Evolutionary conservation across 2,888 invertebrate genomes (phyloP), one percentile per base, ranked within the genome.

Genomic region (Drosophila greeni): DNA sequence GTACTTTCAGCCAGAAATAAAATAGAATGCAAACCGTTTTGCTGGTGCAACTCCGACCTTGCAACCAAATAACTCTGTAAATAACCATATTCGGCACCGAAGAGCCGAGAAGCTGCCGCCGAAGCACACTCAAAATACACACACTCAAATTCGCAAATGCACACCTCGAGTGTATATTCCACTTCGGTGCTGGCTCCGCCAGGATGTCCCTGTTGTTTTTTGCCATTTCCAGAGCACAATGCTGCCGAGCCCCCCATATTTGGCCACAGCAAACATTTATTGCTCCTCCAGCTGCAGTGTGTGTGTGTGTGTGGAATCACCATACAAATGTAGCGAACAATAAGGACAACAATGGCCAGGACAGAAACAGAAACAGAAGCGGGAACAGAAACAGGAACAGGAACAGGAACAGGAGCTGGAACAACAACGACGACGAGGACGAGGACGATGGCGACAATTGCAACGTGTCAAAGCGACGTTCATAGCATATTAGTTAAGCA

Each of bases 401-500:
- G 8, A 36, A 39, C 20, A 39, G 12, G 39, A 51, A 29, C 31
- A 26, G 31, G 39, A 39, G 26, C 39, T 12, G 24, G n/a, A 31
- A 33, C 59, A 23, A n/a, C n/a, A 18, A 53, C 43, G 34, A 12
- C 51, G 54, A 52, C 24, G 26, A 26, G 9, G 60, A 40, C 40
- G 18, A 51, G 23, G 33, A 29, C 42, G 33, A 55, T 9, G 43
- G 53, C 68, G 54, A 59, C 71, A 76, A 70, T 62, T 78, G 74
- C 74, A 77, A 76, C 65, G 76, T 78, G 74, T 71, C 74, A 69
- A 66, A 78, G 65, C 73, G 61, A 37, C 60, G 64, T 54, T 52
- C 55, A 52, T 53, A 31, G 68, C 67, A 74, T 77, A 74, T 77
- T 76, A 75, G 76, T 74, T 76, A 66, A 73, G 72, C 54, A 72